A percentile compares a stretch with the other conserved stretches of the same genome.
These are phyloP conservation scores for Penaeus monodon DNA, from an alignment of 2,888 invertebrate species.

Conservation along the genomic window DNA sequence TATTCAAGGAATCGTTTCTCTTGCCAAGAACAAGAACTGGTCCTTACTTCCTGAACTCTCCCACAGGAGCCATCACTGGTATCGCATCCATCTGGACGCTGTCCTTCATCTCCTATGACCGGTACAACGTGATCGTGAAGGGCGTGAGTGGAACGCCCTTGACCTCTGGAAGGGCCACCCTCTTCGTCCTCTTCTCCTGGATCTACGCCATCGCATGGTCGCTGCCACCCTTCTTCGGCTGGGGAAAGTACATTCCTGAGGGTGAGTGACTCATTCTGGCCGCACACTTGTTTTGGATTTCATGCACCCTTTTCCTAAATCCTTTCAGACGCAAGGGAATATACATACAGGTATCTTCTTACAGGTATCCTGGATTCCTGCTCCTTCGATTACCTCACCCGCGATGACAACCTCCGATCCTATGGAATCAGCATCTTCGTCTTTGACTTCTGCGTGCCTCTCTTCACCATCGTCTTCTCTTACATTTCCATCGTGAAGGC, in stretches of 20 bases:
- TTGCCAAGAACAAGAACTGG: no score
- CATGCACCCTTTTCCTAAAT: no score
- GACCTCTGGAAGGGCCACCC: conserved; percentile 68
- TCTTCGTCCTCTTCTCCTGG: conserved; percentile 70
- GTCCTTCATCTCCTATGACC: conserved; percentile 12
- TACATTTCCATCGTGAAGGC: conserved; percentile 80
- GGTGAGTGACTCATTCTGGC: conserved; percentile 67
- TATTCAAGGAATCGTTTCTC: no score
- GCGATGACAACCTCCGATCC: conserved; percentile 73
- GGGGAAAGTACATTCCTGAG: conserved; percentile 70
- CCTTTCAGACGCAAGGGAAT: no score
- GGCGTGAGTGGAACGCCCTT: conserved; percentile 69
- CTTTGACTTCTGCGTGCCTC: conserved; percentile 72
- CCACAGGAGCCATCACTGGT: conserved; percentile 8
- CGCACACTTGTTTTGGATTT: background rate
- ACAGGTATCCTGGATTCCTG: conserved; percentile 72
- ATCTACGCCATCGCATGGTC: conserved; percentile 69
- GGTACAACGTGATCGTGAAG: conserved; percentile 68
- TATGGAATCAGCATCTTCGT: conserved; percentile 72
- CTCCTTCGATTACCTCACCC: conserved; percentile 73
- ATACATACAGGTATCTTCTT: background rate
- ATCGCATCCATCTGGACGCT: conserved; percentile 10
- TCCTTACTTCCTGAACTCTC: background rate
- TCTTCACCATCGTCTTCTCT: conserved; percentile 75
- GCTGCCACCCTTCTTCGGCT: conserved; percentile 70